A percentile compares a stretch with the other conserved stretches of the same genome.
Conservation (phyloP, 2,888 invertebrate genomes). For the Troglohyphantes excavatus region DNA sequence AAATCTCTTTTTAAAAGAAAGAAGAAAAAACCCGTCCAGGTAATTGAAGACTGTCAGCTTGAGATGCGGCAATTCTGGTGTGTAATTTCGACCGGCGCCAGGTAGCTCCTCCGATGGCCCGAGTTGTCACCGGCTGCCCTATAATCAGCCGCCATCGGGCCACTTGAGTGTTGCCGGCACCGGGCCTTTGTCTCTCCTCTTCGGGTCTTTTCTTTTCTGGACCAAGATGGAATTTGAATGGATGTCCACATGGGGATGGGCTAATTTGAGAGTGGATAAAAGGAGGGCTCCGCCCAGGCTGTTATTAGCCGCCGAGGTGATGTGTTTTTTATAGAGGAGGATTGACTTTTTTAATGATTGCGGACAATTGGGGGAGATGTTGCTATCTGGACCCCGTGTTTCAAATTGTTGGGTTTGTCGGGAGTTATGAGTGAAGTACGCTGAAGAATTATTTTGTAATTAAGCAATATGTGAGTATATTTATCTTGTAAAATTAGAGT, state of each 20-base stretch:
- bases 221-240: not conserved
- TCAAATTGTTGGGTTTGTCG: not conserved
- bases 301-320: not conserved
- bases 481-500: too few species aligned
- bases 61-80: constrained; percentile 41
- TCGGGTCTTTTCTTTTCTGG: not conserved
- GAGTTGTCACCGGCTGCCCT: constrained; percentile 66
- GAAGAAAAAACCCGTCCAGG: constrained; percentile 15
- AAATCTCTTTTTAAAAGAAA: constrained; percentile 9
- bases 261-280: constrained; percentile 3
- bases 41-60: constrained; percentile 76
- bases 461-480: too few species aligned
- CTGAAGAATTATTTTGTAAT: too few species aligned
- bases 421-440: too few species aligned
- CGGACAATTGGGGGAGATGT: not conserved
- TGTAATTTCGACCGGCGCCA: constrained; percentile 75
- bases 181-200: not conserved
- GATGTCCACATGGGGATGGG: not conserved
- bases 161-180: constrained; percentile 26
- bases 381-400: not conserved
- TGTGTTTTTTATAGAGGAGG: not conserved
- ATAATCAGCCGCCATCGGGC: constrained; percentile 50
- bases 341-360: not conserved
- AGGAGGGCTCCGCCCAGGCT: not conserved
- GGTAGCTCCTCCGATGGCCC: constrained; percentile 52